Percentiles rank a stretch among this genome's conserved stretches.
phyloP scores from a whole-genome alignment of 1,140 invertebrate genomes.

The Lordiphosa stackelbergi region DNA sequence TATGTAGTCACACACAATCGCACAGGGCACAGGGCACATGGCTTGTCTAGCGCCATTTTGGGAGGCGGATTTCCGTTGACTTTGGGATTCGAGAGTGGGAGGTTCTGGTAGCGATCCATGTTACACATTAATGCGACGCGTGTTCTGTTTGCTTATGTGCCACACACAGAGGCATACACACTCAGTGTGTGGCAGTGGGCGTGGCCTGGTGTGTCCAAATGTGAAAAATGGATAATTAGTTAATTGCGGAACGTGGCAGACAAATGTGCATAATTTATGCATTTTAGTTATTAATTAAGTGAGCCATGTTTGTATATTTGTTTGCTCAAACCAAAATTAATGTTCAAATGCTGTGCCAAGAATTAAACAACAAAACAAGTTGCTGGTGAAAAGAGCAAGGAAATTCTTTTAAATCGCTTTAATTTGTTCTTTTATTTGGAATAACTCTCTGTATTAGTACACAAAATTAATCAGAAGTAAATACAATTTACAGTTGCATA shows the following conservation, averaged over 20 bases:
- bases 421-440: too few species aligned
- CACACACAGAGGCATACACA: slow-evolving; percentile 22
- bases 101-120: slow-evolving; percentile 48
- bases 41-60: slow-evolving; percentile 17
- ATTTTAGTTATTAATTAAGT: slow-evolving; percentile 72
- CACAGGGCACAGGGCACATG: slow-evolving; percentile 17
- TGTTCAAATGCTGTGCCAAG: too few species aligned
- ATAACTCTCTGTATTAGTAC: too few species aligned
- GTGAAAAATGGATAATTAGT: slow-evolving; percentile 75
- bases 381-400: too few species aligned
- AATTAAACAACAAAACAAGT: too few species aligned
- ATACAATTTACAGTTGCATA: too few species aligned
- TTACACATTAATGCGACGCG: slow-evolving; percentile 64
- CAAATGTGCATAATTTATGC: slow-evolving; percentile 54
- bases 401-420: too few species aligned
- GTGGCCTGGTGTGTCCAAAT: slow-evolving; percentile 44
- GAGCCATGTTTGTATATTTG: slow-evolving; percentile 40
- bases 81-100: slow-evolving; percentile 9
- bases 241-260: slow-evolving; percentile 58
- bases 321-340: slow-evolving; percentile 10
- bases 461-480: too few species aligned
- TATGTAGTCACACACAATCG: slow-evolving; percentile 48
- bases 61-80: slow-evolving; percentile 51
- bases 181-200: slow-evolving; percentile 24
- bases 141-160: slow-evolving; percentile 59